Evolutionary conservation across 2,797 vertebrate genomes (phyloP).

Genomic region (Anguilla obscura): DNA sequence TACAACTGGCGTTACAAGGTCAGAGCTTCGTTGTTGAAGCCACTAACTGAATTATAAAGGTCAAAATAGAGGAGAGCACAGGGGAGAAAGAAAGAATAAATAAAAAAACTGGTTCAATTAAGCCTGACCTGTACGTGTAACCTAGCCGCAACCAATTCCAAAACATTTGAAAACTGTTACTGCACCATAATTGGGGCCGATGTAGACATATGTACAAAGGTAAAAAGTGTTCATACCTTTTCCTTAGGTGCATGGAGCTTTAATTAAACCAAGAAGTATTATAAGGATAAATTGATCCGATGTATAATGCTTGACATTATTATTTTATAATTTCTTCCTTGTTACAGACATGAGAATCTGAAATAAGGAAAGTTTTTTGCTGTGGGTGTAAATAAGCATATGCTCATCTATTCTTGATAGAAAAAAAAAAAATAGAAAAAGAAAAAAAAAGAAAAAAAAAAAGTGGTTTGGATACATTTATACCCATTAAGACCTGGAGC

Average conservation of each 20-base stretch:
- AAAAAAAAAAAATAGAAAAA: background rate
- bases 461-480: background rate
- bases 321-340: background rate
- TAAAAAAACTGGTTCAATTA: background rate
- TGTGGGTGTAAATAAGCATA: background rate
- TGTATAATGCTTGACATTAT: background rate
- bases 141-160: background rate
- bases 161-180: background rate
- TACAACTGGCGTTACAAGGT: background rate
- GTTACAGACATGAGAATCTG: background rate
- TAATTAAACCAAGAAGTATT: background rate
- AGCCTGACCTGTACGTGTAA: background rate
- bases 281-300: background rate
- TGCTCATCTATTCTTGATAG: background rate
- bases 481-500: background rate
- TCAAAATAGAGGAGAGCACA: background rate
- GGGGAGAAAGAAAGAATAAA: background rate
- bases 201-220: background rate
- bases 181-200: background rate
- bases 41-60: background rate
- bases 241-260: background rate
- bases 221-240: background rate
- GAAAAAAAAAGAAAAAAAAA: background rate
- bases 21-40: background rate
- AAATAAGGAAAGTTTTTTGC: background rate